Percentiles rank a stretch among this genome's conserved stretches.
These are phyloP conservation scores for Tetramorium parvispinum DNA, from an alignment of 1,140 invertebrate genomes.

Conservation along the genomic window DNA sequence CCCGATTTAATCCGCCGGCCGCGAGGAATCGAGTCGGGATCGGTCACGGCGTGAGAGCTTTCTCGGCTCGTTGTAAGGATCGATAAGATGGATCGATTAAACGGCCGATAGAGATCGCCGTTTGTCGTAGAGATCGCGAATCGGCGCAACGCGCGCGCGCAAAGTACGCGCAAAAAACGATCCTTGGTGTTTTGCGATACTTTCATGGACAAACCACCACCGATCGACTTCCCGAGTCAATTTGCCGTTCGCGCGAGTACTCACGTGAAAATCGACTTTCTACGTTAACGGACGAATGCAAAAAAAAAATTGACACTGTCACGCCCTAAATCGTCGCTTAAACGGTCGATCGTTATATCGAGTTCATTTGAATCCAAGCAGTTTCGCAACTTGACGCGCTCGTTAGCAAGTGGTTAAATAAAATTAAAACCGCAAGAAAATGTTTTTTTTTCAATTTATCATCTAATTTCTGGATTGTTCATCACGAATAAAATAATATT, in stretches of 20 bases:
- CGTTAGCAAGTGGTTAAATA: conserved; percentile 13
- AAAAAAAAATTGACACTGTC: conserved; percentile 17
- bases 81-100: conserved; percentile 58
- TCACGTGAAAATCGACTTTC: conserved; percentile 47
- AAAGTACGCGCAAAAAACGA: background rate
- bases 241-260: conserved; percentile 28
- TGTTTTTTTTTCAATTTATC: background rate
- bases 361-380: conserved; percentile 7
- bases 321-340: conserved; percentile 27
- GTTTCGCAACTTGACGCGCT: background rate
- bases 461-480: background rate
- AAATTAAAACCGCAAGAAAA: background rate
- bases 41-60: conserved; percentile 71
- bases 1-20: conserved; percentile 76
- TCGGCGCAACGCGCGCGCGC: conserved; percentile 19
- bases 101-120: conserved; percentile 50
- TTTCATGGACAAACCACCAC: conserved; percentile 25
- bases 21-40: conserved; percentile 71
- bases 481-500: background rate
- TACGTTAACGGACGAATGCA: conserved; percentile 13
- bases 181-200: conserved; percentile 36
- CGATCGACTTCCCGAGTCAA: conserved; percentile 16
- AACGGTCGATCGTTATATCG: background rate
- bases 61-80: conserved; percentile 39
- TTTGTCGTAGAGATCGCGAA: conserved; percentile 33